These are phyloP conservation scores for Echiichthys vipera DNA, from an alignment of 2,797 vertebrate species.

Conservation along the genomic window DNA sequence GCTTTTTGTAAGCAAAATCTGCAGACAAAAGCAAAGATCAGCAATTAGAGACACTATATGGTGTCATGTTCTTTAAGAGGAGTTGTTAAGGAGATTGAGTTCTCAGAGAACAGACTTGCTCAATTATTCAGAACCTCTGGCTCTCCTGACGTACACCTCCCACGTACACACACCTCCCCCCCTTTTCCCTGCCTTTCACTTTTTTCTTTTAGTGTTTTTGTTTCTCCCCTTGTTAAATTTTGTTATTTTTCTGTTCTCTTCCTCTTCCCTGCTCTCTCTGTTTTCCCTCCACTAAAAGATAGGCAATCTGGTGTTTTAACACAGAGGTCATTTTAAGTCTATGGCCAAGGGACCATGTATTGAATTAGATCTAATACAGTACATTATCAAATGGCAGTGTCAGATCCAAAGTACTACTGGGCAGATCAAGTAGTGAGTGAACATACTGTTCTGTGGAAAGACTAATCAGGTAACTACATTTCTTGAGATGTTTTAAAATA, in stretches of 20 bases:
- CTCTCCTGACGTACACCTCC: neutral
- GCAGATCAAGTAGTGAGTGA: too few species aligned
- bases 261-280: neutral
- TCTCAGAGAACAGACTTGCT: conserved; percentile 52
- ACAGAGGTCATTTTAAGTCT: neutral
- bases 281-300: neutral
- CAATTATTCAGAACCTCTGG: conserved; percentile 61
- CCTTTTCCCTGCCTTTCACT: conserved; percentile 4
- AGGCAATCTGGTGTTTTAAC: neutral
- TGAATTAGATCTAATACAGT: neutral
- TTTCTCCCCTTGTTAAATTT: neutral
- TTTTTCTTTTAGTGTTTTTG: neutral
- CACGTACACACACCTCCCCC: neutral
- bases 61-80: conserved; percentile 56
- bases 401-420: neutral
- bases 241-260: neutral
- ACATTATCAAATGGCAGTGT: neutral
- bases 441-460: too few species aligned
- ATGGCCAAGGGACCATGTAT: neutral
- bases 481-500: too few species aligned
- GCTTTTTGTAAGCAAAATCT: conserved; percentile 55
- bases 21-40: conserved; percentile 63
- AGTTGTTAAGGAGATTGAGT: conserved; percentile 43
- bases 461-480: neutral
- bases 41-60: conserved; percentile 54